These are phyloP conservation scores for Phymanthus crucifer DNA, from an alignment of 92 coral and sea anemone species.

Conservation along the genomic window DNA sequence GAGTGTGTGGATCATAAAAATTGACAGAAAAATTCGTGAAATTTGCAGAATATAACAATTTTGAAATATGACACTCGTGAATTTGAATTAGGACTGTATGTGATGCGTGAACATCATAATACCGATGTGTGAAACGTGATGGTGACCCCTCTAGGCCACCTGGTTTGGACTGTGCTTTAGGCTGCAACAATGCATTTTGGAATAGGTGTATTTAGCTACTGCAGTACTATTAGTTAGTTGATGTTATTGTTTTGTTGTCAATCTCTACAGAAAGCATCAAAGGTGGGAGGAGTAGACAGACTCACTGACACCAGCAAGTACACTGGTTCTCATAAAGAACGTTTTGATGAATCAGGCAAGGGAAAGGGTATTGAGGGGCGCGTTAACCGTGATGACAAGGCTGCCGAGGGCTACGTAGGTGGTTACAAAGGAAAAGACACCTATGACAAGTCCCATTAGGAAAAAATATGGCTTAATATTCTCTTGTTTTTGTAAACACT, in stretches of 20 bases:
- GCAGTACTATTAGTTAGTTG: background rate
- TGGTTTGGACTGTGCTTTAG: too few species aligned
- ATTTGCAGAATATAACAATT: too few species aligned
- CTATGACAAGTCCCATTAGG: constrained; percentile 71
- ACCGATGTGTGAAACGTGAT: too few species aligned
- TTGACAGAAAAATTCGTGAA: too few species aligned
- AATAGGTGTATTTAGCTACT: too few species aligned
- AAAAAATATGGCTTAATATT: background rate
- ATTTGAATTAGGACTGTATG: too few species aligned
- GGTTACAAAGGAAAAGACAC: constrained; percentile 86
- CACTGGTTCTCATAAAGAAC: constrained; percentile 97
- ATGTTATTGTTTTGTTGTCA: background rate
- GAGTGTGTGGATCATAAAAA: too few species aligned
- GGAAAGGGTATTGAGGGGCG: constrained; percentile 95
- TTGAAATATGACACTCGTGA: too few species aligned
- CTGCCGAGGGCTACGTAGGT: constrained; percentile 84
- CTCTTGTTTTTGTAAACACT: background rate
- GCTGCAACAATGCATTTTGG: too few species aligned
- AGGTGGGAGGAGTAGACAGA: constrained; percentile 90
- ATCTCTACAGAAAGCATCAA: constrained; percentile 70
- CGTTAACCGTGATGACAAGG: constrained; percentile 72
- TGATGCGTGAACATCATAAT: too few species aligned
- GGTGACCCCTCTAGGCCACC: too few species aligned
- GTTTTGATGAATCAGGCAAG: constrained; percentile 92
- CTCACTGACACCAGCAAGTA: constrained; percentile 91